phyloP scores from a whole-genome alignment of 2,113 vertebrate genomes.

The Cryptomyrus ogoouensis region DNA sequence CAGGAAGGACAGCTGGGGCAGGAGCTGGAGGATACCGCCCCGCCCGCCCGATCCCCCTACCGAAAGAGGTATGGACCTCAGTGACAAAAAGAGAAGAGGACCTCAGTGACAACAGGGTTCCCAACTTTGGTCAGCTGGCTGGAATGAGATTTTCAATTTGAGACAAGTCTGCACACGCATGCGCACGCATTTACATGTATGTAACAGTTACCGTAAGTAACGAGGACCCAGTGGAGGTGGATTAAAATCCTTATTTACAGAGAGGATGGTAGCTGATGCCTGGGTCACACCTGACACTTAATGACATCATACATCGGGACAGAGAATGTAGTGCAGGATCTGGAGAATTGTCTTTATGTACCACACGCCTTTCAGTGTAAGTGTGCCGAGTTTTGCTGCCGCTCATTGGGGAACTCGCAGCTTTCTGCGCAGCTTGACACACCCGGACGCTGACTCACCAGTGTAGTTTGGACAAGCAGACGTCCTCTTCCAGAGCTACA shows the following conservation, averaged over 20 bases:
- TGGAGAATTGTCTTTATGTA: constrained; percentile 20
- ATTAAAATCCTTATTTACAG: background rate
- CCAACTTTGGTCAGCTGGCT: background rate
- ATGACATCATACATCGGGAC: background rate
- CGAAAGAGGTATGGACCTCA: background rate
- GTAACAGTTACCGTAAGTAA: background rate
- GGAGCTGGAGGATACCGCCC: background rate
- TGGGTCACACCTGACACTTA: background rate
- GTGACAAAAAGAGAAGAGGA: background rate
- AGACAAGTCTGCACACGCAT: background rate
- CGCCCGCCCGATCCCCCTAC: background rate
- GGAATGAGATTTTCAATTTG: background rate
- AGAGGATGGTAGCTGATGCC: background rate
- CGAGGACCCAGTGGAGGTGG: background rate
- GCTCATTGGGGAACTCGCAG: background rate
- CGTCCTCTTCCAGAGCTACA: background rate
- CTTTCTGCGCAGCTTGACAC: background rate
- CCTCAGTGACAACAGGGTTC: background rate
- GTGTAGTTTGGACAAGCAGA: background rate
- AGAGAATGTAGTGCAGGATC: constrained; percentile 29
- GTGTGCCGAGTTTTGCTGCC: background rate
- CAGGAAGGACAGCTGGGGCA: background rate
- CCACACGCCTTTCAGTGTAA: background rate
- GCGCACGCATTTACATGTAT: background rate
- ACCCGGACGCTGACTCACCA: background rate